Evolutionary conservation across 2,113 vertebrate genomes (phyloP).

Genomic region (Salvelinus fontinalis): DNA sequence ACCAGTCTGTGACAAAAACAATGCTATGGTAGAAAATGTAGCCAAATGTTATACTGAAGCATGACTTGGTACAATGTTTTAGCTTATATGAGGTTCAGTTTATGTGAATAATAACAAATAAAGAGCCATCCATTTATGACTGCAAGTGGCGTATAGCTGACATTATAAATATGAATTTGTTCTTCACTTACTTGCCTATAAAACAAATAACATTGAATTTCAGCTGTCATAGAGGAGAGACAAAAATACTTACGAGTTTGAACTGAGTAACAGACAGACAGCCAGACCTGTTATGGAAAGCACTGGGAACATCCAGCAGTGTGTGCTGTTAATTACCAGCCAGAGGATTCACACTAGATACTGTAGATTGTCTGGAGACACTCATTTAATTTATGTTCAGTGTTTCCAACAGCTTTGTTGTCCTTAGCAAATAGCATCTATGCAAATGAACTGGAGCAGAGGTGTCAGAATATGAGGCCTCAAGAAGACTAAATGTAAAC

Average conservation of each 20-base stretch:
- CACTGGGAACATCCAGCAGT: conserved; percentile 2
- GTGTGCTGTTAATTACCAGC: conserved; percentile 33
- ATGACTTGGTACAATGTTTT: neutral
- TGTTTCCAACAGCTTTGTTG: conserved; percentile 45
- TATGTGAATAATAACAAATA: no score
- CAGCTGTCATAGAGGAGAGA: neutral
- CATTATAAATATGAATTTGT: no score
- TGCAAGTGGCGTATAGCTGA: neutral
- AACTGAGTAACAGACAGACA: neutral
- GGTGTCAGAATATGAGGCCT: conserved; percentile 43
- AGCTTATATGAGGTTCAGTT: neutral
- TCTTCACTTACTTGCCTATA: no score
- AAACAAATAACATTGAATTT: neutral
- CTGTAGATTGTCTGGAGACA: conserved; percentile 22
- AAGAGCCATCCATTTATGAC: neutral
- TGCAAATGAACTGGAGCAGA: conserved; percentile 40
- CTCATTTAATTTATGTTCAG: conserved; percentile 31
- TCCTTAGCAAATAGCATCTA: conserved; percentile 53
- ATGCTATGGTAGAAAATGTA: neutral
- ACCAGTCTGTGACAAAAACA: neutral
- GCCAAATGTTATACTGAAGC: neutral
- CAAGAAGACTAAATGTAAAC: conserved; percentile 28
- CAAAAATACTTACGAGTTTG: neutral
- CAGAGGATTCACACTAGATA: conserved; percentile 33
- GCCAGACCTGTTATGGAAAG: conserved; percentile 10